Percentiles rank a stretch among this genome's conserved stretches.
Conservation (phyloP, 2,888 invertebrate genomes). For the Watsonalla cultraria region DNA sequence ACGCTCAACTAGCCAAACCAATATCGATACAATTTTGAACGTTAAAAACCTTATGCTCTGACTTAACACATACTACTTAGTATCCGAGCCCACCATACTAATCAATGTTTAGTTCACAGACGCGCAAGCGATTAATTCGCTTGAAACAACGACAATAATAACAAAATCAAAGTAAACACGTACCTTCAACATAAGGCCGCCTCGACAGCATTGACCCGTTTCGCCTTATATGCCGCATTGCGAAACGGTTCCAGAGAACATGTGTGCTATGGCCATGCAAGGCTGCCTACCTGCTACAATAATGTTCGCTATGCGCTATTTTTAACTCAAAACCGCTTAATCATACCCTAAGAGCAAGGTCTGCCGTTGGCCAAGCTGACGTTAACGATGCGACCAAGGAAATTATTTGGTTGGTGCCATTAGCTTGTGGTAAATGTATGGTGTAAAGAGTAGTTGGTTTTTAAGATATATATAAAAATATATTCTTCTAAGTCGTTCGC, state of each 20-base stretch:
- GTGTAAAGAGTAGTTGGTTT: no score
- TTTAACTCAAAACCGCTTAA: not conserved
- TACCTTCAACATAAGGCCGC: conserved; percentile 40
- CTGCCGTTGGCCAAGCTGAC: not conserved
- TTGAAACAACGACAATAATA: not conserved
- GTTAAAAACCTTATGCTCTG: no score
- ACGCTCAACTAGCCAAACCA: no score
- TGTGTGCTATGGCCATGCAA: not conserved
- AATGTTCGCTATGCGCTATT: not conserved
- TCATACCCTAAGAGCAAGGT: not conserved
- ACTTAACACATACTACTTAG: no score
- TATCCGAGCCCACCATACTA: no score
- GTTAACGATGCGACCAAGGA: no score
- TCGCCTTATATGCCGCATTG: conserved; percentile 57
- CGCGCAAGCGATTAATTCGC: not conserved
- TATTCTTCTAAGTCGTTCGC: no score
- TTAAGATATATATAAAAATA: no score
- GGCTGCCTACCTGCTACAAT: not conserved
- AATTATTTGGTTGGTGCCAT: no score
- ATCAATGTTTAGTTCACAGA: not conserved
- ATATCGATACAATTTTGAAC: no score
- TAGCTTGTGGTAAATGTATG: no score
- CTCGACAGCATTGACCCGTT: conserved; percentile 61
- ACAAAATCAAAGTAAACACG: not conserved
- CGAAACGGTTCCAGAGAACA: conserved; percentile 35